Base-by-base conservation (phyloP, 2,797 vertebrate species). In the Myoxocephalus aenaeus region DNA sequence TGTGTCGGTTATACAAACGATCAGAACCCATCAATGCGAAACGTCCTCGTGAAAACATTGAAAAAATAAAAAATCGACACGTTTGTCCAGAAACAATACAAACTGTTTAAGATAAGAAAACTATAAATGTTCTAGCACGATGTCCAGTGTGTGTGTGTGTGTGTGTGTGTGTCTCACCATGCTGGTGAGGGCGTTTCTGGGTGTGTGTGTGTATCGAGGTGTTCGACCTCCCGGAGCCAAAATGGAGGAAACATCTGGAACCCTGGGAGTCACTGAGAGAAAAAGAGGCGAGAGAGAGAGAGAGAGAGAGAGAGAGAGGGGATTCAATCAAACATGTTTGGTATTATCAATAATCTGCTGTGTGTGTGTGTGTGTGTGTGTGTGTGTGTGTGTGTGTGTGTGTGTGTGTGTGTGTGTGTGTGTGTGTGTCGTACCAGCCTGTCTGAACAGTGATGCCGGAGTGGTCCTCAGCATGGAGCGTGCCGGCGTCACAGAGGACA, bases 241-340 rank as follows among this genome's bases (percentile, higher is more conserved):
- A 89, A 97, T 94, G 57, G 94, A 72, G 36, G 97, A 97, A 71
- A 97, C 74, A 79, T 98, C 97, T 74, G 96, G 92, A 59, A 95
- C 92, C 94, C 70, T 79, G 65, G 92, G 91, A 83, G 92, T 93
- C 5, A 92, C 93, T 93, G 79, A 80, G 27, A 46, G 67, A 66
- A 7, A 42, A 12, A 61, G 14, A 76, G 15, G 27, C 0, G 7
- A 4, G 15, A 56, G 3, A 34, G n/a, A n/a, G n/a, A n/a, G n/a
- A n/a, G n/a, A n/a, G n/a, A n/a, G n/a, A n/a, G n/a, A 4, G 15
- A 56, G 3, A 46, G 29, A 67, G 14, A 4, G 15, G 10, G 32
- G 14, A 46, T 32, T 73, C 12, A 25, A 3, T 40, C 3, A 54
- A 56, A 80, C 7, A 11, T 12, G 10, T 64, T n/a, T 46, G 2